Evolutionary conservation across 2,797 vertebrate species (phyloP).

Genomic region (Halcyon smyrnensis): DNA sequence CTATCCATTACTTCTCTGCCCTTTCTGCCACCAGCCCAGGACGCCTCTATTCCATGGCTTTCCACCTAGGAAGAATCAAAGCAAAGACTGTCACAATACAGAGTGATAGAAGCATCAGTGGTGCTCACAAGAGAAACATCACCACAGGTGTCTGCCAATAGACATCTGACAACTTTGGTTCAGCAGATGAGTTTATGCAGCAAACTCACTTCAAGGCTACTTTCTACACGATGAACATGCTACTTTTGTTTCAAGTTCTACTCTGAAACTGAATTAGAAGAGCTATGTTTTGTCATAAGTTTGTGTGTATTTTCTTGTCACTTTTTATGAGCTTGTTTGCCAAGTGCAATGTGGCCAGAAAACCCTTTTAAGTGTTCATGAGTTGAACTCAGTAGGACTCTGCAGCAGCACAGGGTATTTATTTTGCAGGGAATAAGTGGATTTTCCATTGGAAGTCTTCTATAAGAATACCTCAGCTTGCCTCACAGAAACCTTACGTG

Average conservation of each 20-base stretch:
- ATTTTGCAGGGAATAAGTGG: not conserved
- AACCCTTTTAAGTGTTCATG: not conserved
- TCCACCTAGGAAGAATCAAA: conserved; percentile 81
- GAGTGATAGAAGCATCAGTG: not conserved
- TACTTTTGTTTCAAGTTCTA: not conserved
- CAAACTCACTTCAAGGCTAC: not conserved
- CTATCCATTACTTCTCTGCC: conserved; percentile 94
- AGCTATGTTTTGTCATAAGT: not conserved
- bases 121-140: not conserved
- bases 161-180: not conserved
- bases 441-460: not conserved
- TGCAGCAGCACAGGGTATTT: not conserved
- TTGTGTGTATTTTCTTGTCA: not conserved
- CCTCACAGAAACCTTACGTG: not conserved
- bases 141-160: not conserved
- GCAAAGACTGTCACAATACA: not conserved
- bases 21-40: conserved; percentile 91
- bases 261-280: not conserved
- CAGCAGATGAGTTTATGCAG: not conserved
- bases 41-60: conserved; percentile 86
- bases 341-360: not conserved
- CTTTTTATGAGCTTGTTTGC: not conserved
- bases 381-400: not conserved
- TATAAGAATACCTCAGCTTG: not conserved
- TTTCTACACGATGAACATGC: not conserved